Evolutionary conservation across 2,113 vertebrate species (phyloP).

Genomic region (Psittacula cyanocephala): DNA sequence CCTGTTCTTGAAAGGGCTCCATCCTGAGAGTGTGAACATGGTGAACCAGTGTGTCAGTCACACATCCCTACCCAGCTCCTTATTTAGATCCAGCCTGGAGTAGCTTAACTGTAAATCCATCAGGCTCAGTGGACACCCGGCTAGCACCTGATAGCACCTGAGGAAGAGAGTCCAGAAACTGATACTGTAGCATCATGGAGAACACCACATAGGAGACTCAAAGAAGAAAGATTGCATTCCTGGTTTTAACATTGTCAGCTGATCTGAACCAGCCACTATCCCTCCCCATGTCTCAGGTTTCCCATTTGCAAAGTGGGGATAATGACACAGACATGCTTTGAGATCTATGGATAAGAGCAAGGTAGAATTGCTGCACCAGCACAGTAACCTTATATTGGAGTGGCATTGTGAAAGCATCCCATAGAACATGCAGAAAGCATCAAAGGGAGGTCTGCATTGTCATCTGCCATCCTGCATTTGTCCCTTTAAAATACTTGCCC

Average conservation of each 20-base stretch:
- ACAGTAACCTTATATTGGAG: not conserved
- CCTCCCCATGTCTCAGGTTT: not conserved
- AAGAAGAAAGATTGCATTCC: not conserved
- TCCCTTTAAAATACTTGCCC: not conserved
- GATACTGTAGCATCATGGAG: not conserved
- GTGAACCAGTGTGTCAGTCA: slow-evolving; percentile 25
- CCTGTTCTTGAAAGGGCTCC: slow-evolving; percentile 51
- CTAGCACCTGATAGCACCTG: not conserved
- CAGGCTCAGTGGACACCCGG: not conserved
- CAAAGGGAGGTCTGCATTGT: not conserved
- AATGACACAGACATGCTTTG: rapidly evolving
- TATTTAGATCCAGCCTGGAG: not conserved
- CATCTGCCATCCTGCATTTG: not conserved
- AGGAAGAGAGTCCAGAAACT: not conserved
- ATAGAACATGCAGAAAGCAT: not conserved
- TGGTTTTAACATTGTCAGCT: not conserved
- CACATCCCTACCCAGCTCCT: not conserved
- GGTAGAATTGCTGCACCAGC: not conserved
- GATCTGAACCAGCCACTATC: not conserved
- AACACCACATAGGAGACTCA: not conserved
- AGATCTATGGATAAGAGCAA: not conserved
- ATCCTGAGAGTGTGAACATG: not conserved
- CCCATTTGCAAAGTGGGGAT: not conserved
- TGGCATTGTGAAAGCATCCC: not conserved
- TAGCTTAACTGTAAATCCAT: not conserved